Evolutionary conservation across 2,888 invertebrate genomes (phyloP).

Genomic region (Heliothis peltigera): DNA sequence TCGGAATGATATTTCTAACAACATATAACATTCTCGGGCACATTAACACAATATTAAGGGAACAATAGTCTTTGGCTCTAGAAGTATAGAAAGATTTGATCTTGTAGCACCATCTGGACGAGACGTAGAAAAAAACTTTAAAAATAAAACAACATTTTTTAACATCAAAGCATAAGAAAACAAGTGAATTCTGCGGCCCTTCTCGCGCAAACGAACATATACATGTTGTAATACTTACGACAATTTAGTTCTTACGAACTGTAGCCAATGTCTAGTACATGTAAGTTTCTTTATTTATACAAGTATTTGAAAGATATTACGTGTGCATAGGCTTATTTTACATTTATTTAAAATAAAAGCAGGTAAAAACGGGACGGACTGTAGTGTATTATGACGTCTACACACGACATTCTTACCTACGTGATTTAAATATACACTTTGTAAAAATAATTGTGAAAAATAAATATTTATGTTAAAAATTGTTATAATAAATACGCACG

Average conservation of each 20-base stretch:
- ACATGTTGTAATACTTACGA: slow-evolving; percentile 21
- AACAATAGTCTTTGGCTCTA: slow-evolving; percentile 85
- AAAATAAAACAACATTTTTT: slow-evolving; percentile 58
- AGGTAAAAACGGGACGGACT: slow-evolving; percentile 80
- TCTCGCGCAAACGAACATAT: slow-evolving; percentile 8
- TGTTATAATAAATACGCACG: slow-evolving; percentile 24
- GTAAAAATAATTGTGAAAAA: slow-evolving; percentile 36
- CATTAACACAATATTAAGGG: slow-evolving; percentile 53
- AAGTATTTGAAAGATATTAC: slow-evolving; percentile 52
- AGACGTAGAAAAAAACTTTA: slow-evolving; percentile 66
- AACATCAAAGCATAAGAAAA: slow-evolving; percentile 53
- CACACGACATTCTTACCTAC: slow-evolving; percentile 61
- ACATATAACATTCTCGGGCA: slow-evolving; percentile 36
- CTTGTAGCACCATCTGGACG: slow-evolving; percentile 86
- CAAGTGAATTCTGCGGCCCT: slow-evolving; percentile 27
- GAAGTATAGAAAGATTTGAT: slow-evolving; percentile 81
- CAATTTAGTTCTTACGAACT: slow-evolving; percentile 54
- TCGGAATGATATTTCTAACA: slow-evolving; percentile 16
- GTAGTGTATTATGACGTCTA: slow-evolving; percentile 69
- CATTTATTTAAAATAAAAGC: slow-evolving; percentile 65
- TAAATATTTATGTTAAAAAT: slow-evolving; percentile 13
- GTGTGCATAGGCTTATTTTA: slow-evolving; percentile 43
- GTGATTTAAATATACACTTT: slow-evolving; percentile 13
- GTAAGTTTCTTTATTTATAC: slow-evolving; percentile 48
- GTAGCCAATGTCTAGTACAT: slow-evolving; percentile 45